phyloP scores from a whole-genome alignment of 2,797 vertebrate species.

The Cossypha polioptera region DNA sequence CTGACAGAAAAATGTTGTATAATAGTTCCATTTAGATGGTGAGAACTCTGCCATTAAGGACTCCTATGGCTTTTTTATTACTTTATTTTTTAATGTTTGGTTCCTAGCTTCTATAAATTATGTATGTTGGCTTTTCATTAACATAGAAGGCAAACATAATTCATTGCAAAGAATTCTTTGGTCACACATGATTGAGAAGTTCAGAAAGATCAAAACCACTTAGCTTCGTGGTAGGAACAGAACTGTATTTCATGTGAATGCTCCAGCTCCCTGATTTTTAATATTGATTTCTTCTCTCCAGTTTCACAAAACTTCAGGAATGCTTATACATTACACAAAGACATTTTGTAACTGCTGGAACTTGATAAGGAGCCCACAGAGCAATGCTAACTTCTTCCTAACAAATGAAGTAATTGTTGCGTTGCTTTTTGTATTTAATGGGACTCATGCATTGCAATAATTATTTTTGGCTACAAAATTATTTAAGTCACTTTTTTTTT shows the following conservation, averaged over 20 bases:
- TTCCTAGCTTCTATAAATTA: conserved; percentile 73
- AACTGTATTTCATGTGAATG: conserved; percentile 54
- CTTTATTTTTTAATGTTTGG: conserved; percentile 40
- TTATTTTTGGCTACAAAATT: neutral
- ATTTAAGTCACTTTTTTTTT: conserved; percentile 2
- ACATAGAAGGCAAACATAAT: conserved; percentile 68
- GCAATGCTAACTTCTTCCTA: neutral
- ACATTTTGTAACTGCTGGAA: conserved; percentile 13
- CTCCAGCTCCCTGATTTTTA: conserved; percentile 48
- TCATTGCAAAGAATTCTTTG: conserved; percentile 72
- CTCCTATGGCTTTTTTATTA: conserved; percentile 68
- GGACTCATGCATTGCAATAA: neutral
- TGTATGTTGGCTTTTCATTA: conserved; percentile 74
- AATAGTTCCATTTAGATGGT: conserved; percentile 1
- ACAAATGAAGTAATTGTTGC: conserved; percentile 9
- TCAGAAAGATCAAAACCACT: conserved; percentile 67
- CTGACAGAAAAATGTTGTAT: conserved; percentile 49
- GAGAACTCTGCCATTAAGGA: conserved; percentile 54
- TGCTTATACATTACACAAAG: conserved; percentile 34
- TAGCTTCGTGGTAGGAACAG: conserved; percentile 41
- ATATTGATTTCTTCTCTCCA: neutral
- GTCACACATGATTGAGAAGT: conserved; percentile 67
- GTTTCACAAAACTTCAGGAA: conserved; percentile 55
- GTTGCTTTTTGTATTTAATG: neutral
- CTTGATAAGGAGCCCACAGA: neutral